phyloP scores from a whole-genome alignment of 2,888 invertebrate species.

The Itoplectis maculator region DNA sequence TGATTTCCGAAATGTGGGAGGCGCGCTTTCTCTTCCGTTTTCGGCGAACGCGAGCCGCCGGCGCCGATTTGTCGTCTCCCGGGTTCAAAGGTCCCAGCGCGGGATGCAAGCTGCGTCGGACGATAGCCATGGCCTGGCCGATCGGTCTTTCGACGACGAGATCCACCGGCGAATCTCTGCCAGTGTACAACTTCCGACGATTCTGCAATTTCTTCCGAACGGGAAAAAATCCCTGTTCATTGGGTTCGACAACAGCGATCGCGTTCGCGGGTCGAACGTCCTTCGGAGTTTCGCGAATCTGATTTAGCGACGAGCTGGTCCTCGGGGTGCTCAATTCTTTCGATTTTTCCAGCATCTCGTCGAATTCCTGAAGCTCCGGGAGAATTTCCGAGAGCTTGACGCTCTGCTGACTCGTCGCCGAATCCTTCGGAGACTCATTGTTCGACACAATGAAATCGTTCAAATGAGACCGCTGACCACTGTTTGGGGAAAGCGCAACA shows the following conservation, averaged over 20 bases:
- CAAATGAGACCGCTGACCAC: too few species aligned
- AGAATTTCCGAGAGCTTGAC: slow-evolving; percentile 66
- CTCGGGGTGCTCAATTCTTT: not conserved
- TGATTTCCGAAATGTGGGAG: not conserved
- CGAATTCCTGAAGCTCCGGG: slow-evolving; percentile 58
- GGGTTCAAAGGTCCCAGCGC: slow-evolving; percentile 68
- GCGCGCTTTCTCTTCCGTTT: slow-evolving; percentile 47
- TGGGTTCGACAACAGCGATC: too few species aligned
- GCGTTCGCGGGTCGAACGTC: not conserved
- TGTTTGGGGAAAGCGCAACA: not conserved
- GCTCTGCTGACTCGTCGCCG: slow-evolving; percentile 2
- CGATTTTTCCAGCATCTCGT: slow-evolving; percentile 40
- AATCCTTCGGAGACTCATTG: not conserved
- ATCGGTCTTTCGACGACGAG: slow-evolving; percentile 58
- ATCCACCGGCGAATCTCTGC: slow-evolving; percentile 75
- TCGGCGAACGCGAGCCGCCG: slow-evolving; percentile 18
- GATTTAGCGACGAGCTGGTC: slow-evolving; percentile 1
- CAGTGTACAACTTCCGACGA: slow-evolving; percentile 76
- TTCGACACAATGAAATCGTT: not conserved
- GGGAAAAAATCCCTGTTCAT: not conserved
- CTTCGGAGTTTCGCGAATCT: slow-evolving; percentile 27
- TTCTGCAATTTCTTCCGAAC: slow-evolving; percentile 24
- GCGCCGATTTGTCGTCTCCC: not conserved
- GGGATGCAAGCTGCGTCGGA: slow-evolving; percentile 70
- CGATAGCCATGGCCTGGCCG: not conserved